Evolutionary conservation across 2,797 vertebrate species (phyloP), one percentile per base, ranked within the genome.

Genomic region (Hozukius guyotensis): DNA sequence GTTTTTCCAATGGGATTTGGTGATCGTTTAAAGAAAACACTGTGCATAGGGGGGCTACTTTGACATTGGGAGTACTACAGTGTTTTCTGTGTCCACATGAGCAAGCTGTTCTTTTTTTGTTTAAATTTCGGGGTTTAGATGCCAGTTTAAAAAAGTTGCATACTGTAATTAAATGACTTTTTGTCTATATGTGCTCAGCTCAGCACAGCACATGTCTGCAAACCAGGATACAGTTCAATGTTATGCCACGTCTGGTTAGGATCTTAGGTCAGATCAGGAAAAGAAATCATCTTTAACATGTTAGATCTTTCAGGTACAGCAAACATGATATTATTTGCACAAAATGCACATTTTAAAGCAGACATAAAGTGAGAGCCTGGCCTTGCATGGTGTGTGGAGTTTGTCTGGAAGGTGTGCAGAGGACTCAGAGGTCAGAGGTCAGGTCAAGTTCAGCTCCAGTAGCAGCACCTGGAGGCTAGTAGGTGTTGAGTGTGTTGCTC

Each of bases 161-260:
- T 24, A 8, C n/a, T 72, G 61, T 72, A 46, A 75, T 80, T 77
- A 69, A 65, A 81, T 42, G 18, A 46, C 62, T 76, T 83, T 18
- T 61, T 64, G 80, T 78, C 2, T 62, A 5, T 42, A 16, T 70
- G 27, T 71, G 75, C n/a, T 81, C 18, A 78, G 78, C 70, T 82
- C 46, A 75, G 78, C 70, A 67, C 46, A 75, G 78, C 70, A 67
- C 81, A 61, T 55, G 78, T 67, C 76, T 86, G 73, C 75, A 76
- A 76, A 5, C 27, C 65, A 68, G 81, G 77, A 52, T 31, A 2
- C 68, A 60, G 72, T 66, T 59, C 7, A 46, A 16, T 27, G 36
- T 14, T 52, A 4, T 83, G 77, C 86, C 84, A 87, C 88, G 83
- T 88, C 79, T 90, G 86, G 81, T 63, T 49, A 12, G 49, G 60